Conservation (phyloP, 64 coral and sea anemone species). For the Stylophora pistillata region DNA sequence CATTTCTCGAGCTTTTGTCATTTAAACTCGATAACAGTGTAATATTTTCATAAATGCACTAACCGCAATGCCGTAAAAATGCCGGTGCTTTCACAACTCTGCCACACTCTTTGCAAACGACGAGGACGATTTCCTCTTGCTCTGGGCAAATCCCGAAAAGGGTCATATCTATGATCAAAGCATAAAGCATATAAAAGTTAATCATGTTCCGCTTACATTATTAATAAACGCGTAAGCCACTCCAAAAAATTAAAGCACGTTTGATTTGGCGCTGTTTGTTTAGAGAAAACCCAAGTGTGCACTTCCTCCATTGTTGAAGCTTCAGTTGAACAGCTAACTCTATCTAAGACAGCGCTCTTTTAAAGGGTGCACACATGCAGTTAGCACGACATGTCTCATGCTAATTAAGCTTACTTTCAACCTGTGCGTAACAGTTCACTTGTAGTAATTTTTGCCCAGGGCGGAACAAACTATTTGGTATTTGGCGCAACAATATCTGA, state of each 20-base stretch:
- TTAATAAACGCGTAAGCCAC: conserved; percentile 54
- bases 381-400: conserved; percentile 43
- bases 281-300: not conserved
- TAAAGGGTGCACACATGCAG: conserved; percentile 10
- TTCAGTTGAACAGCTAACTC: conserved; percentile 13
- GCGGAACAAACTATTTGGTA: conserved; percentile 7
- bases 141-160: conserved; percentile 91
- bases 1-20: conserved; percentile 10
- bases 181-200: conserved; percentile 50
- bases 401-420: conserved; percentile 27
- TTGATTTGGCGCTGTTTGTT: conserved; percentile 30
- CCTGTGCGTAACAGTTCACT: conserved; percentile 33
- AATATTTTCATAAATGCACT: conserved; percentile 16
- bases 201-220: conserved; percentile 67
- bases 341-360: not conserved
- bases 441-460: conserved; percentile 23
- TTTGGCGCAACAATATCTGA: conserved; percentile 23
- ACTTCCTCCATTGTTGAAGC: not conserved
- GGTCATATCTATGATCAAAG: conserved; percentile 91
- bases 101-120: conserved; percentile 85
- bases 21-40: not conserved
- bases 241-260: conserved; percentile 54
- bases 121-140: conserved; percentile 81
- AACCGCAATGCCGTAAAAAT: conserved; percentile 92
- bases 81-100: conserved; percentile 81